These are phyloP conservation scores for Antheraea pernyi DNA, from an alignment of 1,140 invertebrate genomes.

Conservation along the genomic window DNA sequence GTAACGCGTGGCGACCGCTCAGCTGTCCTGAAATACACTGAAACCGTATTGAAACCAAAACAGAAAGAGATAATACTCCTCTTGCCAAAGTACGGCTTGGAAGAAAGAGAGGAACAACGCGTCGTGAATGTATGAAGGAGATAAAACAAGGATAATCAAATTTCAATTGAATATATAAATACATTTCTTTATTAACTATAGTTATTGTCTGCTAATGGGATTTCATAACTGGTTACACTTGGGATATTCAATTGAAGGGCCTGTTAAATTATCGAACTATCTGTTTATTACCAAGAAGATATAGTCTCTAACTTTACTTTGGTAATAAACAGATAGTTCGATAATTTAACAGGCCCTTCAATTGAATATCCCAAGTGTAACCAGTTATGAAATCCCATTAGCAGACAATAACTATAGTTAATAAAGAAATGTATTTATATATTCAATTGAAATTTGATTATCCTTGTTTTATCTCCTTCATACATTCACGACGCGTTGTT, in stretches of 20 bases:
- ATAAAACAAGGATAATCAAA: not conserved
- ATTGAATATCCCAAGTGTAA: too few relatives aligned
- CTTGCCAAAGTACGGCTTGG: slow-evolving; percentile 1
- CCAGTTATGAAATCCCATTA: not conserved
- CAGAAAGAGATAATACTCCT: slow-evolving; percentile 5
- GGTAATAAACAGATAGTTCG: too few relatives aligned
- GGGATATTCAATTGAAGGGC: too few relatives aligned
- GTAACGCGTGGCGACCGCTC: slow-evolving; percentile 58
- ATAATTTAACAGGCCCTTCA: too few relatives aligned
- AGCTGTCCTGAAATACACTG: slow-evolving; percentile 57
- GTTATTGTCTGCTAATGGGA: not conserved
- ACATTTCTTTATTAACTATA: not conserved
- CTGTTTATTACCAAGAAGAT: too few relatives aligned
- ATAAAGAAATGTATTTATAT: too few relatives aligned
- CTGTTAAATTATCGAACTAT: too few relatives aligned
- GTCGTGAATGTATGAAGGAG: not conserved
- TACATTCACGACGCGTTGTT: not conserved
- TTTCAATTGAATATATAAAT: not conserved
- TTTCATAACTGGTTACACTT: not conserved
- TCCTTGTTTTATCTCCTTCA: not conserved
- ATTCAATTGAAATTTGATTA: not conserved
- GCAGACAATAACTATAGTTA: not conserved
- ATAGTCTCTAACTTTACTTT: too few relatives aligned
- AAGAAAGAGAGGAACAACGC: slow-evolving; percentile 12
- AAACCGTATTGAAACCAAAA: slow-evolving; percentile 49